Base-by-base conservation (phyloP, 2,113 vertebrate genomes). In the Bujurquina vittata region DNA sequence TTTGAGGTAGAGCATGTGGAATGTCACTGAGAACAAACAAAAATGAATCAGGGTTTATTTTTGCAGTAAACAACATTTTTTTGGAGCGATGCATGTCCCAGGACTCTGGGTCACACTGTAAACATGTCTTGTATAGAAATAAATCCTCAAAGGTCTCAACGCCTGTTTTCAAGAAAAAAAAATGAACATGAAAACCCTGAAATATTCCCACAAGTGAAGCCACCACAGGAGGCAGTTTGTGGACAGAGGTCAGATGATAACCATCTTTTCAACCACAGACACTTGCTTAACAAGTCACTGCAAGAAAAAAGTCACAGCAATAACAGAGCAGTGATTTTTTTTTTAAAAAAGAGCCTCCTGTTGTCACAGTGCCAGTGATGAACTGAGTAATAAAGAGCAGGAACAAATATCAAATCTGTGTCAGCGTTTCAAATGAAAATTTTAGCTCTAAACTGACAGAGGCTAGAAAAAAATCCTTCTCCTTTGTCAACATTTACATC, bases 51-150 rank as follows among this genome's bases (percentile, higher is more conserved):
- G 14, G 14, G 86, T 92, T 93, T 93, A 90, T 87, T 88, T 80
- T 67, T 76, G 79, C 78, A 4, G 85, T 88, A 90, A 93, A 94
- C 90, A 92, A 81, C 31, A 79, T 87, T 88, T 80, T 83, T 75
- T 72, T 46, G 52, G 65, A 72, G 65, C 26, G 52, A 43, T 72
- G 29, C 6, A 52, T 72, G 58, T 80, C 74, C 77, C 63, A 59
- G 72, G 58, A 72, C 37, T 18, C 10, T 23, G 56, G n/a, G 31
- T 76, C 31, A 63, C n/a, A 8, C 46, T 43, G 37, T 33, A 79
- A 84, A 87, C 57, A 84, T 76, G 61, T 54, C 29, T 22, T 49
- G 20, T 33, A 15, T 11, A 62, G 31, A 31, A 20, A 43, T 56
- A 26, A 75, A 83, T 75, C 76, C 40, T 55, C 54, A 20, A 1